Percentiles rank a stretch among this genome's conserved stretches.
Evolutionary conservation across 2,113 vertebrate species (phyloP).

Genomic region (Salvelinus fontinalis): DNA sequence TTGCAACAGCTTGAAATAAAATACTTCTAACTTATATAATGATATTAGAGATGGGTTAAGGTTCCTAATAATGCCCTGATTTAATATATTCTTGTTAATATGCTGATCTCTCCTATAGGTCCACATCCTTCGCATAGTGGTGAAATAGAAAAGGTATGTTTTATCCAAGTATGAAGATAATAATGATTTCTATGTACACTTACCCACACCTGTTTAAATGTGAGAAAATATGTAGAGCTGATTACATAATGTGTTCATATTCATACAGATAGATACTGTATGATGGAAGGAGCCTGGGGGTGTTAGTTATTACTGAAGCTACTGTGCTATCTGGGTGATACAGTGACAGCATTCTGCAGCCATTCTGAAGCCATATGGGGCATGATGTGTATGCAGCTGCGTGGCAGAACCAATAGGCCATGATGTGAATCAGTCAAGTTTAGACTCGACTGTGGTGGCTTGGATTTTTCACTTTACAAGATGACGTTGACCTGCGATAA

Average conservation of each 20-base stretch:
- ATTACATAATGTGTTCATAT: neutral
- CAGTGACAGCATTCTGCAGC: conserved; percentile 46
- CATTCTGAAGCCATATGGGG: conserved; percentile 55
- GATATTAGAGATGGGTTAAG: conserved; percentile 18
- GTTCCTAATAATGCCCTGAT: conserved; percentile 8
- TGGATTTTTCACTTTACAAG: conserved; percentile 28
- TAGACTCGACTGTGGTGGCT: conserved; percentile 43
- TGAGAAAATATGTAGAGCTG: neutral
- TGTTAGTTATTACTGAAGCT: conserved; percentile 25
- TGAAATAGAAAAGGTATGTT: conserved; percentile 79
- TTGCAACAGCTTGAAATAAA: neutral
- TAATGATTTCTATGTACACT: neutral
- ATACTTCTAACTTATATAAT: neutral
- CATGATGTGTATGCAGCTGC: conserved; percentile 72
- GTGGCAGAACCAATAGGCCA: conserved; percentile 74
- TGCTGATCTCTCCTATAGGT: conserved; percentile 64
- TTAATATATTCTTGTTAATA: conserved; percentile 34
- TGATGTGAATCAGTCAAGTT: conserved; percentile 68
- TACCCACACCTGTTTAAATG: conserved; percentile 8
- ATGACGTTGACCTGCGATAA: neutral
- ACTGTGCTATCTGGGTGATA: conserved; percentile 50
- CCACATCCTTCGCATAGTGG: conserved; percentile 70
- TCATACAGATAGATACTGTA: conserved; percentile 5
- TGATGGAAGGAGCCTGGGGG: neutral
- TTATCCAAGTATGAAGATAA: conserved; percentile 9